Evolutionary conservation across 2,113 vertebrate genomes (phyloP), one percentile per base, ranked within the genome.

Genomic region (Lipophrys pholis): DNA sequence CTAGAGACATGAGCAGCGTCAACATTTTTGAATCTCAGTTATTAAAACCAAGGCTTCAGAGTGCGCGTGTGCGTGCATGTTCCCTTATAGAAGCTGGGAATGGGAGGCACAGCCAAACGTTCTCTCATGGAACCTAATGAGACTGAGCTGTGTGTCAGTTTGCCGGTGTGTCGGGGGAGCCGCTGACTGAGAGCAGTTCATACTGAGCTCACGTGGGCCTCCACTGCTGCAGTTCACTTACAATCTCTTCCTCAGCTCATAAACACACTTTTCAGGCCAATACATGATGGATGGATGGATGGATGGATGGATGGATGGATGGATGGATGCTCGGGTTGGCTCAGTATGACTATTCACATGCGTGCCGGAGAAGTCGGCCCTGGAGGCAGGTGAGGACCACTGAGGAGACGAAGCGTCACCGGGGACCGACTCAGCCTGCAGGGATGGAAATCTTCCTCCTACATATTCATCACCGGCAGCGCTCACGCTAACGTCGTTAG

Each of bases 191-290:
- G n/a, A n/a, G n/a, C n/a, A n/a, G n/a, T n/a, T n/a, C n/a, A n/a
- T n/a, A n/a, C n/a, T n/a, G n/a, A 41, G 48, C 42, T 42, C 41
- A 63, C 57, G 45, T n/a, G 36, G n/a, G n/a, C n/a, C n/a, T n/a
- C n/a, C n/a, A n/a, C n/a, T n/a, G 10, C 67, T 60, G 67, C 79
- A n/a, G 45, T 63, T 56, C 48, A 53, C 83, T 79, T 80, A 73
- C n/a, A 35, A 58, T 55, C n/a, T 50, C 4, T 69, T 84, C 50
- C 15, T 46, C 10, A 7, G 21, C 17, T 40, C 35, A 12, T 42
- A 15, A 6, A 35, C 15, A 35, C 15, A 5, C 3, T 8, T n/a
- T 73, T 73, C 69, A 52, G 21, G 15, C 21, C 21, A 30, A 4
- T 30, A 30, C 36, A 7, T 2, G 21, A 30, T 4, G 21, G 2